Evolutionary conservation across 30 jellyfish, hydroid and myxozoan genomes (phyloP), one percentile per base, ranked within the genome.

Genomic region (Nemopilema nomurai): DNA sequence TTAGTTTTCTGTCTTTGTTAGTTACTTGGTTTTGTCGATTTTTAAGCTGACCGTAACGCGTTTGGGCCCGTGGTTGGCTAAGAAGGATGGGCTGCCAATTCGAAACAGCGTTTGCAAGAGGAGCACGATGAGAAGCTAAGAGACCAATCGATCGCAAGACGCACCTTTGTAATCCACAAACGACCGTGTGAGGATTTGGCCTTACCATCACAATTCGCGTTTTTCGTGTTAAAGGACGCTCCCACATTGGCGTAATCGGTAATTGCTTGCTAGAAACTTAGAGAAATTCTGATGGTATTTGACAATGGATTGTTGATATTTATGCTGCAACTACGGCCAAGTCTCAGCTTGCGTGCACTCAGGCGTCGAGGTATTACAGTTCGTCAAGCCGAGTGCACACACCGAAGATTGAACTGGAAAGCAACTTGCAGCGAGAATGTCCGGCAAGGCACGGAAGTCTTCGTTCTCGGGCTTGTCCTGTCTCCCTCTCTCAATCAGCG

Each of bases 391-490:
- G 13, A 41, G 57, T 41, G 57, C 13, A 41, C 57, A 6, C 6
- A 41, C 57, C 57, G 57, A 6, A 41, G 57, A 67, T 67, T 33
- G 33, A 33, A 67, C 1, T 1, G 41, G 29, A 33, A 16, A 16
- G 77, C 21, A 16, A 23, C 16, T 33, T 67, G 23, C 29, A 18
- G 19, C 0, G 70, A 20, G 19, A 19, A 73, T 73, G 83, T n/a
- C 83, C 41, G 20, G 18, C 24, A 18, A 21, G 28, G 27, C 64
- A 8, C 18, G 83, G 26, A 73, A 41, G 21, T 73, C 83, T 29
- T 73, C 83, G 16, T 73, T 73, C 69, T 30, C 83, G 1, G 23
- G 49, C 18, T 41, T 73, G 49, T 73, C 83, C 18, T 73, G 83
- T 23, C 49, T 73, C 8, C 63, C 83, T 31, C 53, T 67, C 1